Percentiles rank a stretch among this genome's conserved stretches.
These are phyloP conservation scores for Macroramphosus scolopax DNA, from an alignment of 2,797 vertebrate species.

Conservation along the genomic window DNA sequence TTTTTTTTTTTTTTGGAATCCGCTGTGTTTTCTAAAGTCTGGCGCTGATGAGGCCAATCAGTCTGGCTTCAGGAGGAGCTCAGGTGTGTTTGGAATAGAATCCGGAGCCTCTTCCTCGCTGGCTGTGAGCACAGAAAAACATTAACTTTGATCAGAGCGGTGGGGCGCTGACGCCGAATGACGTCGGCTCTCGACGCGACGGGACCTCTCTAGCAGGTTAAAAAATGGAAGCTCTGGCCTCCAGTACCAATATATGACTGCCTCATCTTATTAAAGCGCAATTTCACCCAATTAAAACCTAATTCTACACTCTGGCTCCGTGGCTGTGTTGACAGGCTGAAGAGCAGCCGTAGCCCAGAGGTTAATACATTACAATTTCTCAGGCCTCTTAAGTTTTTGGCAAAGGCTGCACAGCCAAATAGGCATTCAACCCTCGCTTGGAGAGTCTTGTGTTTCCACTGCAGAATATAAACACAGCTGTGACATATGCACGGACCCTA, in stretches of 20 bases:
- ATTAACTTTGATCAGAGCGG: slow-evolving; percentile 49
- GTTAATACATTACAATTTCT: slow-evolving; percentile 46
- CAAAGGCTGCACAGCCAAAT: slow-evolving; percentile 21
- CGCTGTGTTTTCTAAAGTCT: slow-evolving; percentile 45
- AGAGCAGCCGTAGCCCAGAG: slow-evolving; percentile 18
- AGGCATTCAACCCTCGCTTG: slow-evolving; percentile 14
- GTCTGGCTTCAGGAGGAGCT: slow-evolving; percentile 34
- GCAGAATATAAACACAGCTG: slow-evolving; percentile 46
- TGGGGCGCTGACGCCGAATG: slow-evolving; percentile 17
- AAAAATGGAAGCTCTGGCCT: slow-evolving; percentile 18
- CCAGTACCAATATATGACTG: slow-evolving; percentile 30
- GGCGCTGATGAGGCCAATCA: slow-evolving; percentile 46
- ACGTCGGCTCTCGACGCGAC: slow-evolving; percentile 30
- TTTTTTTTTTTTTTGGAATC: too few species aligned
- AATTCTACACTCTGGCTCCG: slow-evolving; percentile 14
- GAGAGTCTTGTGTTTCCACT: slow-evolving; percentile 22
- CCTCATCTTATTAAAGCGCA: slow-evolving; percentile 38
- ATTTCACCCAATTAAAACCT: slow-evolving; percentile 41
- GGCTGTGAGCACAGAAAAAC: slow-evolving; percentile 29
- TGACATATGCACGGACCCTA: slow-evolving; percentile 18
- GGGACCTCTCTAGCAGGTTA: slow-evolving; percentile 6
- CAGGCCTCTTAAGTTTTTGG: slow-evolving; percentile 29
- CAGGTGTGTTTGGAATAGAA: slow-evolving; percentile 54
- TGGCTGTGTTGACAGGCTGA: slow-evolving; percentile 26
- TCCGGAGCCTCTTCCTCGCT: slow-evolving; percentile 18